Percentiles rank a stretch among this genome's conserved stretches.
phyloP scores from a whole-genome alignment of 2,797 vertebrate genomes.

The Capromys pilorides region DNA sequence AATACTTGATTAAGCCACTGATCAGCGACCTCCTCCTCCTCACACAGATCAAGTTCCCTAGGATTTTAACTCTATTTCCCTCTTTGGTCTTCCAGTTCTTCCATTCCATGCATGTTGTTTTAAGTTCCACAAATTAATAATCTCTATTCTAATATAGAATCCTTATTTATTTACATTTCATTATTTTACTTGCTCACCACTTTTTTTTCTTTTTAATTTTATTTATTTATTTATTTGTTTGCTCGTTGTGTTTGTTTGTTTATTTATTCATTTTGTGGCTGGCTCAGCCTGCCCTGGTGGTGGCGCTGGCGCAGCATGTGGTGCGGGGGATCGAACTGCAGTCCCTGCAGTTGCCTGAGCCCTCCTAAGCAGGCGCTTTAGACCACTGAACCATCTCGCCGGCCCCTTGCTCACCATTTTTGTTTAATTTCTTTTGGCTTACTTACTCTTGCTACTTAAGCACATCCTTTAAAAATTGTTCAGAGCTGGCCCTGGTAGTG shows the following conservation, averaged over 20 bases:
- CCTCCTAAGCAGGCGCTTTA: no score
- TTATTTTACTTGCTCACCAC: background rate
- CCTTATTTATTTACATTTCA: background rate
- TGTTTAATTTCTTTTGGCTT: background rate
- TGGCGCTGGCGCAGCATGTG: no score
- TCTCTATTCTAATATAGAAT: background rate
- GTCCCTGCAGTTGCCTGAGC: no score
- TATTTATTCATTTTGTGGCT: no score
- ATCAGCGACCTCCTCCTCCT: background rate
- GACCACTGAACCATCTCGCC: no score
- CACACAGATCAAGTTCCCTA: background rate
- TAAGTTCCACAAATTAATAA: background rate
- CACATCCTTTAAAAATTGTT: background rate
- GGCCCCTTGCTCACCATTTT: background rate
- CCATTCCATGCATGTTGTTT: background rate
- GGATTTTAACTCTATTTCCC: background rate
- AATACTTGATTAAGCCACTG: constrained; percentile 39
- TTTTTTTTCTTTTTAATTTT: no score
- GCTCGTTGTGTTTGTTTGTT: no score
- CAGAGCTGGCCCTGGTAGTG: background rate
- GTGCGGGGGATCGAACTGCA: no score
- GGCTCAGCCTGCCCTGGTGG: no score
- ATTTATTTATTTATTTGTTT: no score
- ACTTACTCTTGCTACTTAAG: background rate
- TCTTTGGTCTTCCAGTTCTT: background rate